Evolutionary conservation across 2,888 invertebrate genomes (phyloP).

Genomic region (Thereva unica): DNA sequence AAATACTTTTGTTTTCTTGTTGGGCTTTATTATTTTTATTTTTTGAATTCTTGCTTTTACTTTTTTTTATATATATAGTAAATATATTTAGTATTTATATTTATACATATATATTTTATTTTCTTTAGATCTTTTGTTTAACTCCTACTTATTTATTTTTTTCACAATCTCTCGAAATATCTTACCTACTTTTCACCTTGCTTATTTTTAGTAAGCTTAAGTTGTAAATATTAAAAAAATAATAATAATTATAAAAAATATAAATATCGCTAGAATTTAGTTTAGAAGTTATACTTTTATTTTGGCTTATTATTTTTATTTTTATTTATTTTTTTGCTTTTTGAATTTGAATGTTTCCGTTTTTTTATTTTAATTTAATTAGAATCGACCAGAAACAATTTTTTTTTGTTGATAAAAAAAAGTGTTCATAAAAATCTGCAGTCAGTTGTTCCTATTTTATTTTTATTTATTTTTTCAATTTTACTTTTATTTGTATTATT

Average conservation of each 20-base stretch:
- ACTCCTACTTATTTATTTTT: slow-evolving; percentile 48
- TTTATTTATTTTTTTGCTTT: slow-evolving; percentile 6
- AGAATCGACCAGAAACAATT: slow-evolving; percentile 13
- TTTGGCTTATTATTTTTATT: slow-evolving; percentile 19
- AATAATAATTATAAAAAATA: slow-evolving; percentile 15
- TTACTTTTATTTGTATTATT: slow-evolving; percentile 39
- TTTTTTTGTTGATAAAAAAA: slow-evolving; percentile 19
- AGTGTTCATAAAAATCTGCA: slow-evolving; percentile 28
- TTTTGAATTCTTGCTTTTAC: no score
- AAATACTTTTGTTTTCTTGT: slow-evolving; percentile 13
- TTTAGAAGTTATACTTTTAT: slow-evolving; percentile 14
- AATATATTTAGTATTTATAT: not conserved
- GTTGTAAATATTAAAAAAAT: slow-evolving; percentile 46
- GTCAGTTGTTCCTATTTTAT: slow-evolving; percentile 33
- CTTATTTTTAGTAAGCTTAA: slow-evolving; percentile 41
- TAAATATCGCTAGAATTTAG: not conserved
- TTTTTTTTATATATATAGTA: no score
- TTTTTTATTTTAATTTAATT: slow-evolving; percentile 12
- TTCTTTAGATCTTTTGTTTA: slow-evolving; percentile 52
- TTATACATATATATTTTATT: slow-evolving; percentile 48
- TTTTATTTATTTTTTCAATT: slow-evolving; percentile 20
- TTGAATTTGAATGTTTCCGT: slow-evolving; percentile 1
- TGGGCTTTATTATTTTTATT: slow-evolving; percentile 44
- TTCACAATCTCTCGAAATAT: slow-evolving; percentile 51
- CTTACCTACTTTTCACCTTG: slow-evolving; percentile 34